Base-by-base conservation (phyloP, 2,113 vertebrate species). In the Coregonus clupeaformis region DNA sequence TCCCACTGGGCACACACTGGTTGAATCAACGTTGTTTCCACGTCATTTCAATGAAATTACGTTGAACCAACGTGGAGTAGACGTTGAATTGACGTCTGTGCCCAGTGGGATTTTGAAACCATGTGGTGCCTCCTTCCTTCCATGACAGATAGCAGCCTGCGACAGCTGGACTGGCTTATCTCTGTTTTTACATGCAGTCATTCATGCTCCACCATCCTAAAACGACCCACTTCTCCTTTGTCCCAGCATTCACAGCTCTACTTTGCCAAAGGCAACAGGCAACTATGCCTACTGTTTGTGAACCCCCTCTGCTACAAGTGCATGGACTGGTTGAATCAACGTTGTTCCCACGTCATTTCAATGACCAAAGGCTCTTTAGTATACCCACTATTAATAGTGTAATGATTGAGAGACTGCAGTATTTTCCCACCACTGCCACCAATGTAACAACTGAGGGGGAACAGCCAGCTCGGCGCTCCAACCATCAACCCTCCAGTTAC, bases 231-330 rank as follows among this genome's bases (percentile, higher is more conserved):
- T 60, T 82, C 68, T 78, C 9, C 68, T 62, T 0, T 12, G 64
- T 73, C 42, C 1, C 47, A 96, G 95, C 95, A 1, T 96, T 96
- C 90, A 93, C 95, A 2, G 95, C 95, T 59, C 91, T 96, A 18
- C 52, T 20, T 20, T 55, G 80, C 91, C 96, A 83, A 95, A 96
- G 92, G 96, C 94, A 95, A 95, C 95, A 0, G 95, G 96, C 84
- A 91, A 94, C 80, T 95, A 95, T 90, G 36, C 36, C 36, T 42
- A 42, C 9, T 42, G 36, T 42, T 12, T 42, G 36, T 42, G 36
- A 42, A 42, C 36, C 95, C 0, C 94, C 95, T 0, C 91, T 95
- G 70, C 95, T 95, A 0, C 96, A 90, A 96, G 95, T 4, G 89
- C 0, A 85, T 95, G 80, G 95, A 96, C n/a, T n/a, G n/a, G n/a